Base-by-base conservation (phyloP, 92 coral and sea anemone species). In the Meandrina meandrites region DNA sequence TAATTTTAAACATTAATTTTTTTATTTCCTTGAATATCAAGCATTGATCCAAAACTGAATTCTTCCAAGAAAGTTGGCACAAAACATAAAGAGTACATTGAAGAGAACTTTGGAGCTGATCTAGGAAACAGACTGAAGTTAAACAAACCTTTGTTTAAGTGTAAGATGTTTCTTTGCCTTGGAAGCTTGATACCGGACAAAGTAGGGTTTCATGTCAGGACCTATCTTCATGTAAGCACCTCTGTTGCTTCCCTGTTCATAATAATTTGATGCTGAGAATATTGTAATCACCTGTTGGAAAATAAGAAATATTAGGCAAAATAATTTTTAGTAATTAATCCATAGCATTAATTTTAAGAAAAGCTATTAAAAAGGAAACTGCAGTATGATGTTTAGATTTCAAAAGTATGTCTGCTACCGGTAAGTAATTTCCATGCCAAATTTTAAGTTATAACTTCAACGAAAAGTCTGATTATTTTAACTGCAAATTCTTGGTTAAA, bases 221-320 rank as follows among this genome's bases (percentile, higher is more conserved):
- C 95, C 94, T 15, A 97, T 91, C 90, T 93, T 93, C 90, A 97
- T 95, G 78, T 97, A 97, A 4, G 99, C 99, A 30, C 99, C 99
- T 78, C 95, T 89, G 83, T 97, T 97, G 88, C 99, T 97, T 66
- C 96, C 98, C 80, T 93, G 98, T 72, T 97, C 99, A 74, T 97
- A 97, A 82, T 97, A 97, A 81, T 95, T 93, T 14, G 99, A 97
- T 14, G 99, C 99, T n/a, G 99, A 97, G 83, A 97, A 97, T 30
- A 97, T 90, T 66, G 99, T 97, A 17, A 97, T 91, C 24, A 97
- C 98, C 99, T 97, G 85, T n/a, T 15, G 10, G 36, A 21, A 50
- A 54, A 74, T 8, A n/a, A n/a, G n/a, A n/a, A n/a, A n/a, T n/a
- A n/a, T n/a, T n/a, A n/a, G n/a, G n/a, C n/a, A n/a, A n/a, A n/a